phyloP scores from a whole-genome alignment of 2,113 vertebrate genomes.

The Sceloporus undulatus region DNA sequence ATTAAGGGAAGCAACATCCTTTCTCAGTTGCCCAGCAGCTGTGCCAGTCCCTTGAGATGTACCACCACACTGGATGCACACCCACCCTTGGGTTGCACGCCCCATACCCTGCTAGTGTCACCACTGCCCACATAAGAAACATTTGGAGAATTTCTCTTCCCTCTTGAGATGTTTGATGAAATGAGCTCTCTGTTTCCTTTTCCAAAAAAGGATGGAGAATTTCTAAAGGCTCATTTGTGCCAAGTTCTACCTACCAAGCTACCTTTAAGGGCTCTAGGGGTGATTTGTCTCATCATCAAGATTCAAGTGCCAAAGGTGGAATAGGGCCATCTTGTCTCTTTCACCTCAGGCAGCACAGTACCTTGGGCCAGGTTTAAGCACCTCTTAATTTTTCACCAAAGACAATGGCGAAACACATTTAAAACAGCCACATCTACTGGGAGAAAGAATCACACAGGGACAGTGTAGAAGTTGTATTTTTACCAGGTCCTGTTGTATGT shows the following conservation, averaged over 20 bases:
- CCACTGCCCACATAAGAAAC: background rate
- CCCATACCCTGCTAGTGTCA: too few species aligned
- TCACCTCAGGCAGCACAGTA: background rate
- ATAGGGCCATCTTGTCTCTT: background rate
- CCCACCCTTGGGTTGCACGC: too few species aligned
- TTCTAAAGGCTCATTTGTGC: background rate
- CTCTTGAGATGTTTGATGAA: background rate
- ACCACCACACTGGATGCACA: too few species aligned
- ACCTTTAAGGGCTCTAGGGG: too few species aligned
- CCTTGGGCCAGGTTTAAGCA: background rate
- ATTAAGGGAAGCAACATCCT: too few species aligned
- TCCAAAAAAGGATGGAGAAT: background rate
- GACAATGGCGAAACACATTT: background rate
- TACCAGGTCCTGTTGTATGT: background rate
- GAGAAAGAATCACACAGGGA: background rate
- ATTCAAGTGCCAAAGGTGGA: background rate
- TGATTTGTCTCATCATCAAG: background rate
- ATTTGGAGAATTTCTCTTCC: background rate
- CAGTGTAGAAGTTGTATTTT: background rate
- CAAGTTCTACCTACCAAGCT: background rate
- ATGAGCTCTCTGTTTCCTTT: background rate
- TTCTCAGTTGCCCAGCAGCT: too few species aligned
- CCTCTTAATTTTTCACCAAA: too few species aligned
- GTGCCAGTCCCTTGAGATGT: too few species aligned
- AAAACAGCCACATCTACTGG: background rate